Conservation (phyloP, 2,888 invertebrate species). For the Drosophila borealis region DNA sequence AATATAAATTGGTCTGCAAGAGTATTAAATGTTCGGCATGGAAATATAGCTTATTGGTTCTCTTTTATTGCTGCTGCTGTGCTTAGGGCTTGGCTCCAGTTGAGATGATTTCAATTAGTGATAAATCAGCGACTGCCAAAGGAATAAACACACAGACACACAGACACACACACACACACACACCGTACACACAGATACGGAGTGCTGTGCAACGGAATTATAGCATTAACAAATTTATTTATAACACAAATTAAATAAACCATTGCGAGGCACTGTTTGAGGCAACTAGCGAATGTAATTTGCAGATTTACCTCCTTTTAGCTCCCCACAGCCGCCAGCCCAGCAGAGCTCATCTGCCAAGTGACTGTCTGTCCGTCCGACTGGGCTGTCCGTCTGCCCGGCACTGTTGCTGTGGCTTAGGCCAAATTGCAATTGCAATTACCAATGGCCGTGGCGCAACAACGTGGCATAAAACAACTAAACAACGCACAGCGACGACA, state of each 20-base stretch:
- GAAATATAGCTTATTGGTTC: neutral
- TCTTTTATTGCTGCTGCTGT: conserved; percentile 2
- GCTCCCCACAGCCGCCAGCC: neutral
- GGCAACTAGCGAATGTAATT: conserved; percentile 70
- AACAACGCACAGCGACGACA: conserved; percentile 72
- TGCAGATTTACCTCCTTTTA: conserved; percentile 52
- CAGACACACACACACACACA: neutral
- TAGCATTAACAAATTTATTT: conserved; percentile 75
- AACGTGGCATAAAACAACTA: conserved; percentile 61
- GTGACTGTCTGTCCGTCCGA: conserved; percentile 14
- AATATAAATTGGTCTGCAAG: conserved; percentile 11
- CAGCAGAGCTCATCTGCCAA: conserved; percentile 38
- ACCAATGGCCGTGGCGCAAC: conserved; percentile 58
- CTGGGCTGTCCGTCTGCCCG: conserved; percentile 2
- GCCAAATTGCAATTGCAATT: conserved; percentile 78
- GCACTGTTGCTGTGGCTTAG: conserved; percentile 47
- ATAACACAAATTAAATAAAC: conserved; percentile 78
- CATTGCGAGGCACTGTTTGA: conserved; percentile 53
- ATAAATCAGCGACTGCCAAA: conserved; percentile 48
- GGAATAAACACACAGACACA: conserved; percentile 6
- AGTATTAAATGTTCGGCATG: conserved; percentile 19
- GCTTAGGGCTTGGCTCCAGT: conserved; percentile 41
- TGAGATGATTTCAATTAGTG: conserved; percentile 64
- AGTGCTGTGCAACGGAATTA: conserved; percentile 40
- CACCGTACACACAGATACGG: neutral